Evolutionary conservation across 2,888 invertebrate species (phyloP), one percentile per base, ranked within the genome.

Genomic region (Acanthosoma haemorrhoidale): DNA sequence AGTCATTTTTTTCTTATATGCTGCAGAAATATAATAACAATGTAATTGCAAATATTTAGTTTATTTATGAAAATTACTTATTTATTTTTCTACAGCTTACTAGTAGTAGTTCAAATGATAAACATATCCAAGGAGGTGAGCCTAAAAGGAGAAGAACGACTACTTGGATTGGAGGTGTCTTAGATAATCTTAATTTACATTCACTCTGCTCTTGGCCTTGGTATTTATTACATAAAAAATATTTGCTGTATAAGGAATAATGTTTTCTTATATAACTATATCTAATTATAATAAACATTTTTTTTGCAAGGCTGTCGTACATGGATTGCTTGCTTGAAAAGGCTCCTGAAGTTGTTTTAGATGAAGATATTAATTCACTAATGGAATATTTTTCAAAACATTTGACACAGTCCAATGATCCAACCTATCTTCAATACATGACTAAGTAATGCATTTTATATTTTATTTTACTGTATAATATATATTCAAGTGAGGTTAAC

Each of bases 311-410:
- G 73, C 68, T 75, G 29, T 39, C 41, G 51, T 70, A 75, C 43
- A 43, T 75, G 32, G 67, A 70, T 36, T 57, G 69, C 9, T 25
- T 75, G 16, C 39, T 73, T 3, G 51, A 34, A 16, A 73, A 59
- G 21, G 69, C 71, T 51, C 73, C 75, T 43, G 68, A 70, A 51
- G 16, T 71, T 15, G 25, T 75, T 6, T 60, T 43, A 31, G 73
- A 74, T 2, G 74, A 77, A 13, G 79, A 83, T 73, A 80, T 80
- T 57, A 41, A 77, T 3, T 70, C 74, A 13, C 76, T 84, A 36
- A 72, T 84, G 11, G 78, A 81, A 75, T 76, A 76, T 39, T 74
- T 83, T 16, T 79, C 79, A 8, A 78, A 80, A 59, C 71, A 77
- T 39, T 76, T 78, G 72, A 74, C 76, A 9, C 77, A 79, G 21